Base-by-base conservation (phyloP, 2,797 vertebrate species). In the Dermochelys coriacea region DNA sequence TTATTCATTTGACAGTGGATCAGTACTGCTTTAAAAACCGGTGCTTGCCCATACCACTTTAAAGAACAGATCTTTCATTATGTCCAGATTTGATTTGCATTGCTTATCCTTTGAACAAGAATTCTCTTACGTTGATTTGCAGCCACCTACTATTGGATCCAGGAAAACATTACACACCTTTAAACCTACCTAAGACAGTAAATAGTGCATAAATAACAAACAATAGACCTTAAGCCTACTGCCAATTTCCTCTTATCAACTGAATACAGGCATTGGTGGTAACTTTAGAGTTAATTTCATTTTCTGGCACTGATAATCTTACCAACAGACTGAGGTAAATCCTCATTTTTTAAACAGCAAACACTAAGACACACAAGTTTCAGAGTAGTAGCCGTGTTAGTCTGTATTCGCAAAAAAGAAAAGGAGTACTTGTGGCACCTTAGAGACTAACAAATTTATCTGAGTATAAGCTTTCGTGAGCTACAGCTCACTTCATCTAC, bases 1-100 rank as follows among this genome's bases (percentile, higher is more conserved):
- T 75, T 19, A 14, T 75, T 47, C 25, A 75, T 47, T 75, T 75
- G n/a, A 37, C 16, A 68, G 10, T 64, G n/a, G 45, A 64, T 37
- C 89, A 52, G n/a, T 45, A 80, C 86, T 45, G 25, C 12, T 41
- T 47, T 75, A 75, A 75, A 45, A 94, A 90, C n/a, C 86, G 88
- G 55, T 16, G 87, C 82, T 85, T 91, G n/a, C 41, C 47, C 81
- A 49, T 64, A 82, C 29, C 3, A 14, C n/a, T 47, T 84, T 23
- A 37, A 51, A 84, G 94, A 97, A 93, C 14, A 96, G 93, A 81
- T 61, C 71, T 90, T 94, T 91, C 57, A 83, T 89, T 94, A 83
- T 77, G 61, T 57, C 41, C 85, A 94, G 75, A 59, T 15, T 7
- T 80, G 85, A 94, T 94, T 95, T 97, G 90, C 37, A 90, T 55